Percentiles rank a stretch among this genome's conserved stretches.
These are phyloP conservation scores for Volucella inanis DNA, from an alignment of 2,888 invertebrate genomes.

Conservation along the genomic window DNA sequence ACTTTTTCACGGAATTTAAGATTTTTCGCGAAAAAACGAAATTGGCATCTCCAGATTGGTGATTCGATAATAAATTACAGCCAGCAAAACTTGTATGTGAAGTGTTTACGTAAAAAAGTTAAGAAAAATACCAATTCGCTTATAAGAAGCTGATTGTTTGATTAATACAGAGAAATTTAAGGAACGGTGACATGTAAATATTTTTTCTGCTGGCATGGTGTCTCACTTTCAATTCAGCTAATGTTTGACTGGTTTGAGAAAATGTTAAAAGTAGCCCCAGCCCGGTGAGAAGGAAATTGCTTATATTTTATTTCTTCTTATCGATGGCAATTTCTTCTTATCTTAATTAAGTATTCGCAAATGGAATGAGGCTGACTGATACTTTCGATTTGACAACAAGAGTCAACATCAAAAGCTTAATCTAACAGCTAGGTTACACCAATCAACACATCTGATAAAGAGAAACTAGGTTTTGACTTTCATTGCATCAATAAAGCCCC, in stretches of 20 bases:
- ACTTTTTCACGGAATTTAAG: too few species aligned
- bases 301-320: neutral
- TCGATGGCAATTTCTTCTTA: too few species aligned
- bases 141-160: constrained; percentile 33
- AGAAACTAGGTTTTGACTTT: too few species aligned
- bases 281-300: neutral
- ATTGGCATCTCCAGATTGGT: neutral
- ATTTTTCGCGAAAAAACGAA: too few species aligned
- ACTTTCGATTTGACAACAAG: too few species aligned
- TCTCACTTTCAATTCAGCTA: constrained; percentile 10
- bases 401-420: too few species aligned
- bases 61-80: constrained; percentile 26
- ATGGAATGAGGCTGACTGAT: too few species aligned
- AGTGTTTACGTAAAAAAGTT: constrained; percentile 22
- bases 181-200: constrained; percentile 45
- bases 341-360: too few species aligned
- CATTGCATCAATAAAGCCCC: too few species aligned
- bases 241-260: constrained; percentile 20
- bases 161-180: constrained; percentile 59
- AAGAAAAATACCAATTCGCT: constrained; percentile 14
- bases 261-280: constrained; percentile 5
- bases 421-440: too few species aligned
- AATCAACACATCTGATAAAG: too few species aligned
- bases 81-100: constrained; percentile 14
- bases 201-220: constrained; percentile 4